A percentile compares a stretch with the other conserved stretches of the same genome.
Evolutionary conservation across 2,888 invertebrate genomes (phyloP).

Genomic region (Micoletzkya japonica): DNA sequence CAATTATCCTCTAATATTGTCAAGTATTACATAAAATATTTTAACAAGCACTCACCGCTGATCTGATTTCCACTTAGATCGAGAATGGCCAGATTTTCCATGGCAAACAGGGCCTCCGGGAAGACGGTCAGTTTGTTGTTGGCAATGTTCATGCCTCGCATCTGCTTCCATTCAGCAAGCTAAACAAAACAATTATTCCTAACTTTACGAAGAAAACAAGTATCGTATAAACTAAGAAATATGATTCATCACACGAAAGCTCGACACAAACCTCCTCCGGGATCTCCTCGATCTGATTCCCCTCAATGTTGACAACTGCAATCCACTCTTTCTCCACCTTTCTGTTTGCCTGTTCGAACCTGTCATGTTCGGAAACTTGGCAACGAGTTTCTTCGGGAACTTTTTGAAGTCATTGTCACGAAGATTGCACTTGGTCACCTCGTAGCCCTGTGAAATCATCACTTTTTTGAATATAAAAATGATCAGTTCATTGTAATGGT

Average conservation of each 20-base stretch:
- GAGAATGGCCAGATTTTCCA: conserved; percentile 16
- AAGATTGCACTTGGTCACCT: conserved; percentile 33
- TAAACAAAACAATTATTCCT: background rate
- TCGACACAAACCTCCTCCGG: conserved; percentile 21
- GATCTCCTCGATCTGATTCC: conserved; percentile 22
- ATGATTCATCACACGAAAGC: background rate
- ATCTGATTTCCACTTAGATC: conserved; percentile 25
- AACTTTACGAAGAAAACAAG: background rate
- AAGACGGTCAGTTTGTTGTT: conserved; percentile 21
- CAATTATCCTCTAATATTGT: background rate
- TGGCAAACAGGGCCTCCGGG: conserved; percentile 6
- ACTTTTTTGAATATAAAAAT: background rate
- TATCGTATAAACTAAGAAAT: background rate
- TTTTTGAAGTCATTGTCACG: conserved; percentile 25
- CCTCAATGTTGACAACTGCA: conserved; percentile 23
- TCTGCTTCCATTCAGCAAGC: conserved; percentile 17
- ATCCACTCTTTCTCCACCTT: background rate
- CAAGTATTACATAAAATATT: background rate
- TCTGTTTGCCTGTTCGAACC: background rate
- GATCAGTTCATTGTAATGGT: background rate
- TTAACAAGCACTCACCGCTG: background rate
- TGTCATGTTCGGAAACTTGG: conserved; percentile 22
- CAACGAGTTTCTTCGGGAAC: conserved; percentile 26
- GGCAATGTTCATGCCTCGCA: conserved; percentile 17
- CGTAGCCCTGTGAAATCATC: conserved; percentile 21